Percentiles rank a stretch among this genome's conserved stretches.
Evolutionary conservation across 2,888 invertebrate genomes (phyloP).

Genomic region (Morpho helenor): DNA sequence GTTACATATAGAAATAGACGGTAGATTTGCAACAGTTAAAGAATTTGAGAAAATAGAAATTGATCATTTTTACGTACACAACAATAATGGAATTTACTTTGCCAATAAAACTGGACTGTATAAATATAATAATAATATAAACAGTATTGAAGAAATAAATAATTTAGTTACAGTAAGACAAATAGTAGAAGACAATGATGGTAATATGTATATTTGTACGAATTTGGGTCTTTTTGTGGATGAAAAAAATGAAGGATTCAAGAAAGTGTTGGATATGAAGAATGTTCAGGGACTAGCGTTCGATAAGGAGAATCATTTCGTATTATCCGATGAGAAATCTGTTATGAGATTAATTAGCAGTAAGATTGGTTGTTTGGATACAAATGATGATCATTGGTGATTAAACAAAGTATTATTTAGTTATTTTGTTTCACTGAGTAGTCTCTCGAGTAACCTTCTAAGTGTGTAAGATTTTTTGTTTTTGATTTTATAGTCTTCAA

Average conservation of each 20-base stretch:
- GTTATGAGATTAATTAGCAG: conserved; percentile 44
- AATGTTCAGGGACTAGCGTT: conserved; percentile 51
- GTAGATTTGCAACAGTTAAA: conserved; percentile 45
- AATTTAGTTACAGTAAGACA: conserved; percentile 49
- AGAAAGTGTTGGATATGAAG: conserved; percentile 41
- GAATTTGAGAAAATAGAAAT: conserved; percentile 54
- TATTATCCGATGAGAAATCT: conserved; percentile 49
- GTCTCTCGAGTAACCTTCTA: neutral
- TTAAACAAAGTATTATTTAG: neutral
- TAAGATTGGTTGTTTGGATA: conserved; percentile 35
- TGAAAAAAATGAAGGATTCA: conserved; percentile 31
- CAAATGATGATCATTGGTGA: conserved; percentile 34
- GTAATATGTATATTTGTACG: conserved; percentile 46
- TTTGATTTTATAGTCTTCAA: too few relatives aligned
- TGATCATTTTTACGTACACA: conserved; percentile 47
- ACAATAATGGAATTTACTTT: conserved; percentile 41
- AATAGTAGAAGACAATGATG: conserved; percentile 52
- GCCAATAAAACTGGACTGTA: conserved; percentile 54
- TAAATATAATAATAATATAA: conserved; percentile 39
- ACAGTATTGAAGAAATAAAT: conserved; percentile 32
- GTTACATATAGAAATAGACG: conserved; percentile 48
- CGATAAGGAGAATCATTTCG: conserved; percentile 52
- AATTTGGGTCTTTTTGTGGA: conserved; percentile 46
- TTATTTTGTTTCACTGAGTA: neutral
- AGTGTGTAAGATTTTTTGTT: too few relatives aligned